Evolutionary conservation across 2,888 invertebrate species (phyloP).

Genomic region (Alviniconcha strummeri): DNA sequence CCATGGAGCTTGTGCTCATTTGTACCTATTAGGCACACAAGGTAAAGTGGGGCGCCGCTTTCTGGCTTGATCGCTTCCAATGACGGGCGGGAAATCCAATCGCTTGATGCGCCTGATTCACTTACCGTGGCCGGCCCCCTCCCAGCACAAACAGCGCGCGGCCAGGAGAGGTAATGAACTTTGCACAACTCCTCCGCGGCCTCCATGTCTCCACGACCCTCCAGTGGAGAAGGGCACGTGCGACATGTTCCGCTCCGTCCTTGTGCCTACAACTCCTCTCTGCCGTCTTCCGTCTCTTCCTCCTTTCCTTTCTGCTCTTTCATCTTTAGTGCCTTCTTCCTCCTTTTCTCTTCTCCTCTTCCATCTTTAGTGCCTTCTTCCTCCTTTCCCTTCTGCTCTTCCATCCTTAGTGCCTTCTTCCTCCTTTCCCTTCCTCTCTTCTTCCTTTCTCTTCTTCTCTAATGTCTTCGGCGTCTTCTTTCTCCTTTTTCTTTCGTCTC

Average conservation of each 20-base stretch:
- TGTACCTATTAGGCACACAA: no score
- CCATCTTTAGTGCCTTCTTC: background rate
- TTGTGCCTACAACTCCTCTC: no score
- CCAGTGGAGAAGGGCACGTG: no score
- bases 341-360: background rate
- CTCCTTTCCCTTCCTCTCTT: background rate
- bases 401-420: background rate
- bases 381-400: background rate
- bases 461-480: background rate
- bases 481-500: background rate
- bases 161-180: no score
- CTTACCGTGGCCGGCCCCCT: background rate
- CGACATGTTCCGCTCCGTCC: no score
- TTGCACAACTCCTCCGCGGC: no score
- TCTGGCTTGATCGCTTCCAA: conserved; percentile 35
- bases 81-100: conserved; percentile 31
- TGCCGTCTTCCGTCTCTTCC: background rate
- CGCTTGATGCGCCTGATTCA: conserved; percentile 24
- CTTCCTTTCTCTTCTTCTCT: background rate
- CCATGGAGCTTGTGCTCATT: no score
- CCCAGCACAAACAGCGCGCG: no score
- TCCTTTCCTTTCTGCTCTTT: background rate
- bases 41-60: conserved; percentile 30
- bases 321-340: background rate
- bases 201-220: no score